These are phyloP conservation scores for Epizoanthus illoricatus DNA, from an alignment of 92 coral and sea anemone species.

Conservation along the genomic window DNA sequence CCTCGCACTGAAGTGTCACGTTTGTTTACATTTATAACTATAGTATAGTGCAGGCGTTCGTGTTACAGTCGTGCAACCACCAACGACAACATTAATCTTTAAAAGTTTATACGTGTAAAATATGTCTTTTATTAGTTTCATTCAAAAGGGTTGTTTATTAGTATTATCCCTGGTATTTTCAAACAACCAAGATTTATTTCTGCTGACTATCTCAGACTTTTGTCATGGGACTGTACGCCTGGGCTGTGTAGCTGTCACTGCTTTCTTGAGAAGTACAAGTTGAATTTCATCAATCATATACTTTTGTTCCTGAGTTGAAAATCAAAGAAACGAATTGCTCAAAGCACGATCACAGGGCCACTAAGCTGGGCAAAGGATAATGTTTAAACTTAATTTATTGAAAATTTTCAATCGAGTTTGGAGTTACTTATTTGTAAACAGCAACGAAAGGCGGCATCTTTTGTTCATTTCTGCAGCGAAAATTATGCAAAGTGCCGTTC, in stretches of 20 bases:
- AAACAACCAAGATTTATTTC: constrained; percentile 33
- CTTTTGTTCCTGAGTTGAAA: constrained; percentile 36
- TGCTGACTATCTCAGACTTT: constrained; percentile 34
- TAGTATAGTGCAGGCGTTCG: neutral
- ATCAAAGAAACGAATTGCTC: constrained; percentile 36
- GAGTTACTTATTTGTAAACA: constrained; percentile 35
- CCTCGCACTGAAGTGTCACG: constrained; percentile 29
- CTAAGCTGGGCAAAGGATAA: constrained; percentile 36
- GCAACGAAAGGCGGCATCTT: constrained; percentile 31
- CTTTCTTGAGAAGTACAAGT: constrained; percentile 32
- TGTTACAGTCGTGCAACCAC: constrained; percentile 23
- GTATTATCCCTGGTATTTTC: constrained; percentile 23
- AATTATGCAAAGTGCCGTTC: constrained; percentile 29
- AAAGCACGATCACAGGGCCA: constrained; percentile 33
- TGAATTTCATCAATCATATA: constrained; percentile 29
- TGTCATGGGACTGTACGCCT: constrained; percentile 37
- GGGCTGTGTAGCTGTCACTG: constrained; percentile 34
- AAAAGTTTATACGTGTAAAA: constrained; percentile 20
- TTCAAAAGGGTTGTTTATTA: constrained; percentile 28
- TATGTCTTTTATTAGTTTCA: constrained; percentile 26
- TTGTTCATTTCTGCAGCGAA: constrained; percentile 33
- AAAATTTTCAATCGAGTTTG: constrained; percentile 34
- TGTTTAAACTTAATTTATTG: constrained; percentile 34
- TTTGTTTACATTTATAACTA: constrained; percentile 17
- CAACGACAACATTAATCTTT: constrained; percentile 18